A percentile compares a stretch with the other conserved stretches of the same genome.
These are phyloP conservation scores for Acrossocheilus fasciatus DNA, from an alignment of 2,797 vertebrate species.

Conservation along the genomic window DNA sequence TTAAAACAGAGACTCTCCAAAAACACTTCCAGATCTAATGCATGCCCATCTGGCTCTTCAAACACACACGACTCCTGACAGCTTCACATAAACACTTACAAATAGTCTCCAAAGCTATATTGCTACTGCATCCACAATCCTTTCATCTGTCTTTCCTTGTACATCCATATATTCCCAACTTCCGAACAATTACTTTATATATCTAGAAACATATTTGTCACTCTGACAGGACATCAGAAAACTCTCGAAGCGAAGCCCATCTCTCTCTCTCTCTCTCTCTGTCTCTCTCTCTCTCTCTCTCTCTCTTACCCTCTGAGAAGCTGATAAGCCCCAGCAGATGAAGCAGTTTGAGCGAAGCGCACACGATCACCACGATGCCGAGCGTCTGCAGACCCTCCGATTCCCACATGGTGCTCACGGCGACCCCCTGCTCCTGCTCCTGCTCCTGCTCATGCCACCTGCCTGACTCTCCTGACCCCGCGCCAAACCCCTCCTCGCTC, in stretches of 20 bases:
- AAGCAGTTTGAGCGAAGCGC: slow-evolving; percentile 96
- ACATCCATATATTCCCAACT: not conserved
- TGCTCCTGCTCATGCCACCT: slow-evolving; percentile 73
- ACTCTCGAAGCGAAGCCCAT: not conserved
- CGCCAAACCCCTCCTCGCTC: slow-evolving; percentile 73
- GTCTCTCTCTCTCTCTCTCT: slow-evolving; percentile 65
- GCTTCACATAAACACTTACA: not conserved
- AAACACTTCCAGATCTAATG: not conserved
- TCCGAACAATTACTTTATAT: not conserved
- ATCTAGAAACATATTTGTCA: not conserved
- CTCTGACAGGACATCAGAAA: not conserved
- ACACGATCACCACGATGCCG: slow-evolving; percentile 98
- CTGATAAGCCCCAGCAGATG: slow-evolving; percentile 98
- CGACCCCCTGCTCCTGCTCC: slow-evolving; percentile 75
- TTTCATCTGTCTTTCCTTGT: not conserved
- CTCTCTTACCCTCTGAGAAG: slow-evolving; percentile 97
- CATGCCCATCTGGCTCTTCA: not conserved
- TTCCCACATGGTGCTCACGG: slow-evolving; percentile 95
- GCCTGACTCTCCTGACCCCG: slow-evolving; percentile 65
- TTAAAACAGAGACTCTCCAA: not conserved
- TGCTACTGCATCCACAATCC: not conserved
- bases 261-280: slow-evolving; percentile 65
- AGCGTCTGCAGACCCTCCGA: slow-evolving; percentile 98
- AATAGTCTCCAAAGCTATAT: not conserved
- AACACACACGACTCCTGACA: not conserved